Evolutionary conservation across 2,113 vertebrate species (phyloP), one percentile per base, ranked within the genome.

Genomic region (Carassius carassius): DNA sequence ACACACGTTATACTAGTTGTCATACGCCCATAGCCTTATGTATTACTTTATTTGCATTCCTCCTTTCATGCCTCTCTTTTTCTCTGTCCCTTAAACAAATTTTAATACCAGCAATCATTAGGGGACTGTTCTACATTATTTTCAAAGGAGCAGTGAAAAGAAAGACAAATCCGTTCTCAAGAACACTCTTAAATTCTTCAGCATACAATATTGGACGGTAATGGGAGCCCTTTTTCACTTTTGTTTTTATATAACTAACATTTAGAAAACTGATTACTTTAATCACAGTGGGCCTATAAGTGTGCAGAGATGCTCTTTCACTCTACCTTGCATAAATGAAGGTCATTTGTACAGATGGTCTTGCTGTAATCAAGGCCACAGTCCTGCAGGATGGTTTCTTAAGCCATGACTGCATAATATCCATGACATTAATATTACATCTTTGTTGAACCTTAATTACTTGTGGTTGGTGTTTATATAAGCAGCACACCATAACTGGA

Each of bases 201-300:
- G 25, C 35, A 8, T n/a, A 78, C 17, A 10, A 5, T 49, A 25
- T 49, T 29, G 47, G 8, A 76, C n/a, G 10, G 11, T 74, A 74
- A 58, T 32, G 19, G 51, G 3, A 78, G 54, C 8, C 56, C n/a
- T 58, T 58, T 4, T 29, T 65, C 1, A 4, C 4, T 49, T 49
- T 29, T 49, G 60, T 65, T 44, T 49, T 49, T 62, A n/a, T n/a
- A 23, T 60, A 78, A 62, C 10, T 62, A 65, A 19, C 78, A 80
- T 65, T 65, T 80, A 49, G 60, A 80, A 80, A 80, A 80, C 13
- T 2, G 60, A 80, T 65, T 80, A 17, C 37, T 80, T 49, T 65
- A 80, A 65, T 80, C 78, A 80, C 1, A 25, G 37, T 12, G 1
- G 25, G 73, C 47, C 23, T 29, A 5, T 23, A 47, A 49, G 70